Percentiles rank a stretch among this genome's conserved stretches.
Evolutionary conservation across 2,113 vertebrate species (phyloP).

Genomic region (Ciconia boyciana): DNA sequence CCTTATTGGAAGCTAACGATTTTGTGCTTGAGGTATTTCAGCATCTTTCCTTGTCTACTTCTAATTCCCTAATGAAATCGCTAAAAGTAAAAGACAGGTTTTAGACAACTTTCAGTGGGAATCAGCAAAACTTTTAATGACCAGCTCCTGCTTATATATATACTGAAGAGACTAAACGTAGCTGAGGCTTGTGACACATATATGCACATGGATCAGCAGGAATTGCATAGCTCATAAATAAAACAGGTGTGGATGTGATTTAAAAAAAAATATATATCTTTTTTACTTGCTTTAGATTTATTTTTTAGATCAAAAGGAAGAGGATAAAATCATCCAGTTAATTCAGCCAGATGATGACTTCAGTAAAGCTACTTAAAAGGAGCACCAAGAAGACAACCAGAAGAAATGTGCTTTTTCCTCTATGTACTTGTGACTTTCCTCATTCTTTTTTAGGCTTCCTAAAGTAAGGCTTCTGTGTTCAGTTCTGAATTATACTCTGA

Average conservation of each 20-base stretch:
- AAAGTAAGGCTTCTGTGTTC: not conserved
- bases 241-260: not conserved
- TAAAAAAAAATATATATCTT: rapidly evolving
- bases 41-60: not conserved
- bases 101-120: not conserved
- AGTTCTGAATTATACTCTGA: not conserved
- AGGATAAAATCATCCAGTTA: not conserved
- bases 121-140: not conserved
- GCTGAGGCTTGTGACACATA: not conserved
- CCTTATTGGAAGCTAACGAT: not conserved
- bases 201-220: not conserved
- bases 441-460: not conserved
- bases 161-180: not conserved
- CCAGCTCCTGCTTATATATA: not conserved
- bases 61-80: not conserved
- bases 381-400: not conserved
- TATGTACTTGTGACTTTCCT: not conserved
- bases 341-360: not conserved
- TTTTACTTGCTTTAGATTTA: not conserved
- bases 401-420: not conserved
- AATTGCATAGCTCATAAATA: not conserved
- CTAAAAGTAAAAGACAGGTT: not conserved
- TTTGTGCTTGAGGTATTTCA: not conserved
- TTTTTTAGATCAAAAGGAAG: not conserved
- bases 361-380: not conserved